Conservation (phyloP, 2,113 vertebrate species). For the Uria aalge region DNA sequence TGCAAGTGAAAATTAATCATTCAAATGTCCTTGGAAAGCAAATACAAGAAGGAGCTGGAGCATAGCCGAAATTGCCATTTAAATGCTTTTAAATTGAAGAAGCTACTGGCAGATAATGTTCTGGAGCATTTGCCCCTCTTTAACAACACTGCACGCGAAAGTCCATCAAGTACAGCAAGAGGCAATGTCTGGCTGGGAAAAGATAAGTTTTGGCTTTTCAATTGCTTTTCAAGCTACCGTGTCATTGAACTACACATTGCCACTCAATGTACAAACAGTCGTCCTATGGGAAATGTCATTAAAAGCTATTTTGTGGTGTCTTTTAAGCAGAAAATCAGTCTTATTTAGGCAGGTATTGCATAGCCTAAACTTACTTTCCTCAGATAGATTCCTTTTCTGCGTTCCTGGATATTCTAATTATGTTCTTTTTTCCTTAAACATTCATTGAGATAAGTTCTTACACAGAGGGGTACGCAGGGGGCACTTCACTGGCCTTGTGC, state of each 20-base stretch:
- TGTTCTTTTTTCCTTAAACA: neutral
- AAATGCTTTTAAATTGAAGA: conserved; percentile 11
- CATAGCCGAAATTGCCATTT: neutral
- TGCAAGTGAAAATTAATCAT: conserved; percentile 10
- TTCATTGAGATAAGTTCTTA: neutral
- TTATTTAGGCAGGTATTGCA: neutral
- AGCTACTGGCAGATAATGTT: neutral
- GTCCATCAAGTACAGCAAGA: neutral
- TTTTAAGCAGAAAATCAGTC: neutral
- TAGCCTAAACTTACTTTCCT: neutral
- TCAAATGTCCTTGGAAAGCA: neutral
- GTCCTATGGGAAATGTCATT: neutral
- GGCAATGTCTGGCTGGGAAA: neutral
- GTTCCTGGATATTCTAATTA: neutral
- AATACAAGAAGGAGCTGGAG: neutral
- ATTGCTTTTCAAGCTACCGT: neutral
- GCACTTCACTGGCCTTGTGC: neutral
- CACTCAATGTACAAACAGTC: neutral
- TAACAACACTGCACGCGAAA: neutral
- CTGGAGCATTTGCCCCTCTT: neutral
- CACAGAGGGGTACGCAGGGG: neutral
- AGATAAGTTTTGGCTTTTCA: neutral
- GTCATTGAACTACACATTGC: neutral
- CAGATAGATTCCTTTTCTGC: neutral
- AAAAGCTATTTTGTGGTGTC: neutral